phyloP scores from a whole-genome alignment of 2,888 invertebrate genomes.

The Mantis religiosa region DNA sequence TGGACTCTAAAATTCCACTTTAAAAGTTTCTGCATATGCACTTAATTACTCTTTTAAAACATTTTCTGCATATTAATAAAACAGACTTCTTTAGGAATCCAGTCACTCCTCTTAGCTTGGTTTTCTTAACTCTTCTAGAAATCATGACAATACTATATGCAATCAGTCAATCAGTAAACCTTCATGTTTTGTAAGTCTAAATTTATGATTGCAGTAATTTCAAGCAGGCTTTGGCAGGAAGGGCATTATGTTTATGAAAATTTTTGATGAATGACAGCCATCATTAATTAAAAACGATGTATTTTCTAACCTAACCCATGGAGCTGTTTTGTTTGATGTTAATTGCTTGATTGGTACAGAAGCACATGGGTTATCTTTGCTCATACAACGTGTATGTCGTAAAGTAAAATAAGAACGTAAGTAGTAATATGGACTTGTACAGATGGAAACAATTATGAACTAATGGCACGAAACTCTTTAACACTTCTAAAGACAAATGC shows the following conservation, averaged over 20 bases:
- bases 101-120: neutral
- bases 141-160: neutral
- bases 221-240: neutral
- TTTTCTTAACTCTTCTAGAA: neutral
- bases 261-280: neutral
- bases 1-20: neutral
- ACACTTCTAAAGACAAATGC: neutral
- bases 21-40: neutral
- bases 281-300: neutral
- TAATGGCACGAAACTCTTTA: neutral
- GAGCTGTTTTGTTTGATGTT: neutral
- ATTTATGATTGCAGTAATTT: neutral
- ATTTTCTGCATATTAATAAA: constrained; percentile 2
- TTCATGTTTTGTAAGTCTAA: neutral
- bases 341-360: neutral
- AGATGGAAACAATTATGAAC: neutral
- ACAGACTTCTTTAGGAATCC: neutral
- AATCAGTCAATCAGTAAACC: neutral
- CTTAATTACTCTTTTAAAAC: neutral
- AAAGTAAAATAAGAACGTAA: no score
- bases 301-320: neutral
- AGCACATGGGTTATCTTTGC: neutral
- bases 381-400: constrained; percentile 3
- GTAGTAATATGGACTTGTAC: neutral
- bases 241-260: neutral